Base-by-base conservation (phyloP, 2,797 vertebrate genomes). In the Notolepis coatsorum region DNA sequence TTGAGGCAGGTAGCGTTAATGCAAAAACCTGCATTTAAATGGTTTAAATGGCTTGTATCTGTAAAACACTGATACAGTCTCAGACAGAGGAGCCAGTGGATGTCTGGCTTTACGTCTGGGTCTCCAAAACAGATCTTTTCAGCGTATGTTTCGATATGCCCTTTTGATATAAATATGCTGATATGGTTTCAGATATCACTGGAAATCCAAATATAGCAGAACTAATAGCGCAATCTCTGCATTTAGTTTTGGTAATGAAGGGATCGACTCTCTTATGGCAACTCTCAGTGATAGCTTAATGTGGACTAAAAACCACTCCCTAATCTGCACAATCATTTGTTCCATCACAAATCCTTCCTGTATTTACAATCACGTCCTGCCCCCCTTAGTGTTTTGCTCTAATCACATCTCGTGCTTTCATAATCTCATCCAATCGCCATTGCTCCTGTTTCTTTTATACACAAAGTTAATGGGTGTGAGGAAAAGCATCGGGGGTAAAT, bases 321-420 rank as follows among this genome's bases (percentile, higher is more conserved):
- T 61, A 59, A n/a, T 65, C 69, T 56, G 54, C 66, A 78, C 75
- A 79, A 80, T 89, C 85, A 80, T 84, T 68, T 23, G 74, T 65
- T 81, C 59, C 55, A 38, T 55, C 67, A 84, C 79, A 76, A 65
- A 79, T 72, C 73, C 72, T 77, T 75, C 77, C 59, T 73, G 61
- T 88, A 88, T 91, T 81, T 90, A 90, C 88, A 92, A 85, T 89
- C 84, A 72, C 73, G 59, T 76, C 62, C 67, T 17, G 27, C 52
- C 59, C 45, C 59, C 69, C 12, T 73, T 50, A 61, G 80, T 71
- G 76, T 49, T 75, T 61, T 55, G 39, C 42, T 47, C 53, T 51
- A 60, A 77, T 77, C 74, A 61, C 57, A 33, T 61, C 41, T 59
- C 1, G 41, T 9, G 18, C 72, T 77, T 71, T 75, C 9, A 62